phyloP scores from a whole-genome alignment of 2,888 invertebrate species.

The Timema podura region DNA sequence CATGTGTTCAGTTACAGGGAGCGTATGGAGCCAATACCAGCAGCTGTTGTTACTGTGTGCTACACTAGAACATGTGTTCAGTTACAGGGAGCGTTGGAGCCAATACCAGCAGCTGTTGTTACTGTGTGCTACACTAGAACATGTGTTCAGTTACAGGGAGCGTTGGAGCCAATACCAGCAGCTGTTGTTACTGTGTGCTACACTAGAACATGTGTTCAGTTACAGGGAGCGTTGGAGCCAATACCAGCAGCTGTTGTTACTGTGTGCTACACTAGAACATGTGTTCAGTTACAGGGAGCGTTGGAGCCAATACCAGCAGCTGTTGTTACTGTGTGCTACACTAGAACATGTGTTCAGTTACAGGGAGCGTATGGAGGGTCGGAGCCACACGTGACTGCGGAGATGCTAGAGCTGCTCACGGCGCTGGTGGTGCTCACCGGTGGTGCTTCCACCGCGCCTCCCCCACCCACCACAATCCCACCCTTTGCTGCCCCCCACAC shows the following conservation, averaged over 20 bases:
- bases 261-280: background rate
- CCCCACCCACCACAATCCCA: conserved; percentile 45
- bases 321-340: background rate
- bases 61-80: background rate
- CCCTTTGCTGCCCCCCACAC: conserved; percentile 29
- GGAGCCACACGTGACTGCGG: background rate
- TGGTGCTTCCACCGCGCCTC: conserved; percentile 56
- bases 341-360: background rate
- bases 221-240: background rate
- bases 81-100: background rate
- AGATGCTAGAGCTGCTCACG: background rate
- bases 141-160: background rate
- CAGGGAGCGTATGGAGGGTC: background rate
- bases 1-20: conserved; percentile 1
- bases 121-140: background rate
- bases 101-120: background rate
- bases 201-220: background rate
- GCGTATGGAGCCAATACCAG: background rate
- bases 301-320: background rate
- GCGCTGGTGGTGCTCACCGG: conserved; percentile 51
- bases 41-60: background rate
- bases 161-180: background rate
- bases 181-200: background rate
- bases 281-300: background rate
- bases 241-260: background rate